phyloP scores from a whole-genome alignment of 2,797 vertebrate species.

The Delichon dasypus region DNA sequence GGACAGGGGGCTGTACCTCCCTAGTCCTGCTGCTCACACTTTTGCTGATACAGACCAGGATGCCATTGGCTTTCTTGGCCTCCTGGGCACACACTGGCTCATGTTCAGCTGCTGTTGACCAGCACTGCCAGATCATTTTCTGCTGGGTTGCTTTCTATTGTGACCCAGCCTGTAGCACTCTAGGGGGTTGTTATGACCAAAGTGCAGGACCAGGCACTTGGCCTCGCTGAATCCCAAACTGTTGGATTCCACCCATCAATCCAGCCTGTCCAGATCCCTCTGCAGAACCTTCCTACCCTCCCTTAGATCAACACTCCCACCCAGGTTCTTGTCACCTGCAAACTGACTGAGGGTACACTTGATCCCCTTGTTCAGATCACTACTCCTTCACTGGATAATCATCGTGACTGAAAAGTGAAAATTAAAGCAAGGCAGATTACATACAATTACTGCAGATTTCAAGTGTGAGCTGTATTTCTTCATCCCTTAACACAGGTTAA shows the following conservation, averaged over 20 bases:
- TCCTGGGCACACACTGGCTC: background rate
- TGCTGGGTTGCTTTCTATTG: background rate
- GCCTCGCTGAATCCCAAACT: fast-evolving
- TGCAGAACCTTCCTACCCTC: background rate
- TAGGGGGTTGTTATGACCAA: background rate
- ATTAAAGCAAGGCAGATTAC: background rate
- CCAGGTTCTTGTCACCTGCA: background rate
- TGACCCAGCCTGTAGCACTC: background rate
- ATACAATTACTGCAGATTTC: background rate
- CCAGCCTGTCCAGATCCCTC: background rate
- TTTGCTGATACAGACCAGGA: background rate
- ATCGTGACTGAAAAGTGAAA: background rate
- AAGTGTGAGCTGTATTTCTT: background rate
- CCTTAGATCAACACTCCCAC: background rate
- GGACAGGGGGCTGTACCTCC: too few relatives aligned
- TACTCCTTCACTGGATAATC: background rate
- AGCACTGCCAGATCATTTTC: background rate
- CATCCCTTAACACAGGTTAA: background rate
- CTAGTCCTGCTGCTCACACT: background rate
- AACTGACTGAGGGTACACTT: background rate
- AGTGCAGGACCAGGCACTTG: background rate
- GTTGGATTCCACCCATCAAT: background rate
- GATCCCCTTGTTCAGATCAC: background rate
- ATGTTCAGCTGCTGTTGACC: background rate
- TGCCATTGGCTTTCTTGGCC: background rate